phyloP scores from a whole-genome alignment of 2,888 invertebrate genomes.

The Lapara coniferarum region DNA sequence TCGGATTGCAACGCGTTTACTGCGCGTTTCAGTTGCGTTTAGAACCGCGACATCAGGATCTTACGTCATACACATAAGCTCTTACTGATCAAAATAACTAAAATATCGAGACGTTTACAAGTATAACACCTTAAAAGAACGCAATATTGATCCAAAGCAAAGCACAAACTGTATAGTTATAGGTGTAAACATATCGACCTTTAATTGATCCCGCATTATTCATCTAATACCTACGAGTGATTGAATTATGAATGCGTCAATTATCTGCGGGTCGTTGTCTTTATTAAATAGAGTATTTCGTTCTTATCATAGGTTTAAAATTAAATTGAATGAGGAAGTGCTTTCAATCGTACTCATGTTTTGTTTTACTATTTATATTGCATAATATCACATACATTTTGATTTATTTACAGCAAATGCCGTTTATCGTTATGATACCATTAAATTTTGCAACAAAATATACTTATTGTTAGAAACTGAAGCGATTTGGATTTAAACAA shows the following conservation, averaged over 20 bases:
- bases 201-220: constrained; percentile 18
- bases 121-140: not conserved
- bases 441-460: too few relatives aligned
- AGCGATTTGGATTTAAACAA: too few relatives aligned
- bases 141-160: not conserved
- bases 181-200: constrained; percentile 1
- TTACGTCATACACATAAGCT: too few relatives aligned
- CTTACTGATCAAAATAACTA: too few relatives aligned
- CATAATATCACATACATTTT: not conserved
- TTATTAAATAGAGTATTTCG: constrained; percentile 7
- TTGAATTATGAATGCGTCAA: constrained; percentile 20
- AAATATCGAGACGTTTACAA: not conserved
- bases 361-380: not conserved
- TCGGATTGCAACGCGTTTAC: too few relatives aligned
- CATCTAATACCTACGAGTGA: constrained; percentile 20
- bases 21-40: too few relatives aligned
- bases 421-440: too few relatives aligned
- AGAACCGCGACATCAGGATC: too few relatives aligned
- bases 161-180: not conserved
- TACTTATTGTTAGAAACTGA: too few relatives aligned
- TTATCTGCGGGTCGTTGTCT: constrained; percentile 16
- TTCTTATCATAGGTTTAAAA: constrained; percentile 6
- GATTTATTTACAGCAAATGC: too few relatives aligned
- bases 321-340: constrained; percentile 17
- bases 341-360: not conserved